A percentile compares a stretch with the other conserved stretches of the same genome.
phyloP scores from a whole-genome alignment of 2,113 vertebrate species.

The Tupaia tana region DNA sequence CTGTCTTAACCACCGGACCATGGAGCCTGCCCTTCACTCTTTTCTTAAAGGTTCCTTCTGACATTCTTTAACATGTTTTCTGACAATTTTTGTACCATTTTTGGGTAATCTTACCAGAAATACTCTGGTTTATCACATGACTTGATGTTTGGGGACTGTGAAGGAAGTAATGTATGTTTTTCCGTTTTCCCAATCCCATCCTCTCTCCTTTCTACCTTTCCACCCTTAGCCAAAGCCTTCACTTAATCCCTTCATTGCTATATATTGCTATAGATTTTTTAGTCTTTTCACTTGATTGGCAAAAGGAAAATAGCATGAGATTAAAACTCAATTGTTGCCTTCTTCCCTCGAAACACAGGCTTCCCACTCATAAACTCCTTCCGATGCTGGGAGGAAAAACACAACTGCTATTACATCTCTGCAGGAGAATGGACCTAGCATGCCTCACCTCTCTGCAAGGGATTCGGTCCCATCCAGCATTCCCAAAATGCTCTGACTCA shows the following conservation, averaged over 20 bases:
- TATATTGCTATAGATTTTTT: neutral
- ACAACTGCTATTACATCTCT: conserved; percentile 19
- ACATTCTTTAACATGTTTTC: neutral
- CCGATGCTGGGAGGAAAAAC: conserved; percentile 30
- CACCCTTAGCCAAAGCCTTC: conserved; percentile 28
- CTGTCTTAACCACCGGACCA: no score
- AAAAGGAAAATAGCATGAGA: conserved; percentile 64
- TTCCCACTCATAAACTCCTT: conserved; percentile 47
- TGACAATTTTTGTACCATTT: conserved; percentile 1
- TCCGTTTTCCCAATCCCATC: neutral
- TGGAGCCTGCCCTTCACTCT: neutral
- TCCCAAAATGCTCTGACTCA: conserved; percentile 22
- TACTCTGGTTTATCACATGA: neutral
- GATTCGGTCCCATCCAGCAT: neutral
- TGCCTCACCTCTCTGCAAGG: neutral
- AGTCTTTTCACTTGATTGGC: conserved; percentile 59
- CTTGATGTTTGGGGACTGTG: neutral
- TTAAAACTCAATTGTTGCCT: conserved; percentile 59
- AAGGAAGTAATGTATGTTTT: neutral
- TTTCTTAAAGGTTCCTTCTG: conserved; percentile 29
- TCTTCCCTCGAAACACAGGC: neutral
- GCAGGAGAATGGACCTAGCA: neutral
- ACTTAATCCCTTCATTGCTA: neutral
- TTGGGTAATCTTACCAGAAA: conserved; percentile 11
- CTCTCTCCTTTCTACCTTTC: neutral